These are phyloP conservation scores for Prinia subflava DNA, from an alignment of 2,113 vertebrate genomes.

Conservation along the genomic window DNA sequence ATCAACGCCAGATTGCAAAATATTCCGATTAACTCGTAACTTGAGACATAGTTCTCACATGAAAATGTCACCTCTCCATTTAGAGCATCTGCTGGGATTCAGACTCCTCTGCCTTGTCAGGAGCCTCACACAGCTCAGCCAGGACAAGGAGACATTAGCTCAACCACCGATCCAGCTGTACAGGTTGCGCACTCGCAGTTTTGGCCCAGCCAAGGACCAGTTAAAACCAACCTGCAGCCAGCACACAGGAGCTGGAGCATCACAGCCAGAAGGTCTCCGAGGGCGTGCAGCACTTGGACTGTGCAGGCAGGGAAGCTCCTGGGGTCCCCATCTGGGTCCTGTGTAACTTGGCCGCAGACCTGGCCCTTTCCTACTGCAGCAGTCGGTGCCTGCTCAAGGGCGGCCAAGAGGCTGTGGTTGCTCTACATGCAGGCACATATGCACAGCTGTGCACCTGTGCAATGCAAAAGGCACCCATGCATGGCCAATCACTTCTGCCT, in stretches of 20 bases:
- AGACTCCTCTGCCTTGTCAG: not conserved
- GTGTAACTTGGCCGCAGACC: not conserved
- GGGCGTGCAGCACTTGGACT: rapidly evolving
- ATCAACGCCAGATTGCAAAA: slow-evolving; percentile 11
- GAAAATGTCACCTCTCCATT: not conserved
- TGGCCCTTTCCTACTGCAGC: not conserved
- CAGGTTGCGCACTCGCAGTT: rapidly evolving
- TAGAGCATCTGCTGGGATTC: not conserved
- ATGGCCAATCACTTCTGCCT: not conserved
- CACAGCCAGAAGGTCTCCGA: not conserved
- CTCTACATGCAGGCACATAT: rapidly evolving
- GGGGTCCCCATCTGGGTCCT: not conserved
- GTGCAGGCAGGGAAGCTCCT: not conserved
- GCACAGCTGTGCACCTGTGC: rapidly evolving
- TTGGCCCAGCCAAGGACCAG: not conserved
- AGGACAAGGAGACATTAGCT: not conserved
- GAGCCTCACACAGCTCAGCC: not conserved
- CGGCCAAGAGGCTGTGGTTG: rapidly evolving
- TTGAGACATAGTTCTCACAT: not conserved
- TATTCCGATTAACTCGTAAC: not conserved
- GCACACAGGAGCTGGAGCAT: not conserved
- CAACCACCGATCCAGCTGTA: not conserved
- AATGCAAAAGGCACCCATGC: rapidly evolving
- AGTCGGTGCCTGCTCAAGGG: not conserved
- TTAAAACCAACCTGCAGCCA: not conserved